Percentiles rank a stretch among this genome's conserved stretches.
phyloP scores from a whole-genome alignment of 2,888 invertebrate genomes.

The Aspidapion aeneum region DNA sequence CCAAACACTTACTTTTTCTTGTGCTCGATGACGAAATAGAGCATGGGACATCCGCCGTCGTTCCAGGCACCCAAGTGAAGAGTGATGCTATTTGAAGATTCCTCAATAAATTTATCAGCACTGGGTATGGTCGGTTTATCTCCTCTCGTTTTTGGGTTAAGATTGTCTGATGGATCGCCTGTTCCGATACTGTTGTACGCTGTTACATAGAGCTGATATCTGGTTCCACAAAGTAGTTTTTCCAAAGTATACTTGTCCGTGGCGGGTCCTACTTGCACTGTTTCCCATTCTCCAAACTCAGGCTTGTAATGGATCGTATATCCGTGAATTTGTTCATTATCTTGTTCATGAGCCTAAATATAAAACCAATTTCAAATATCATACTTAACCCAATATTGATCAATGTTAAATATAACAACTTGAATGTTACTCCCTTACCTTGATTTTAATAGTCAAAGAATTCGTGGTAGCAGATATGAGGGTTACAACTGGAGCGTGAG shows the following conservation, averaged over 20 bases:
- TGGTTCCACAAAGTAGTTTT: constrained; percentile 86
- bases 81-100: constrained; percentile 89
- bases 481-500: constrained; percentile 60
- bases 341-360: constrained; percentile 60
- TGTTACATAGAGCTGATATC: constrained; percentile 90
- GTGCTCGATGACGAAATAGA: constrained; percentile 92
- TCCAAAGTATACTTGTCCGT: constrained; percentile 83
- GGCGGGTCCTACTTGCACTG: constrained; percentile 66
- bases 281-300: constrained; percentile 93
- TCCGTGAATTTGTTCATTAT: constrained; percentile 86
- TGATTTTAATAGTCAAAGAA: constrained; percentile 68
- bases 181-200: constrained; percentile 94
- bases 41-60: constrained; percentile 93
- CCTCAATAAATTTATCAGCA: constrained; percentile 86
- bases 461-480: constrained; percentile 73
- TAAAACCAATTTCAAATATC: background rate
- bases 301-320: constrained; percentile 92
- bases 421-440: too few species aligned
- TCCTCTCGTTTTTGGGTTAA: constrained; percentile 88
- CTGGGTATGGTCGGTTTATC: constrained; percentile 91
- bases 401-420: too few species aligned
- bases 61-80: constrained; percentile 91
- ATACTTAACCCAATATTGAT: too few species aligned
- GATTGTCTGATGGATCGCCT: constrained; percentile 84
- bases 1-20: constrained; percentile 83